A percentile compares a stretch with the other conserved stretches of the same genome.
These are phyloP conservation scores for Thamnophis elegans DNA, from an alignment of 2,797 vertebrate genomes.

Conservation along the genomic window DNA sequence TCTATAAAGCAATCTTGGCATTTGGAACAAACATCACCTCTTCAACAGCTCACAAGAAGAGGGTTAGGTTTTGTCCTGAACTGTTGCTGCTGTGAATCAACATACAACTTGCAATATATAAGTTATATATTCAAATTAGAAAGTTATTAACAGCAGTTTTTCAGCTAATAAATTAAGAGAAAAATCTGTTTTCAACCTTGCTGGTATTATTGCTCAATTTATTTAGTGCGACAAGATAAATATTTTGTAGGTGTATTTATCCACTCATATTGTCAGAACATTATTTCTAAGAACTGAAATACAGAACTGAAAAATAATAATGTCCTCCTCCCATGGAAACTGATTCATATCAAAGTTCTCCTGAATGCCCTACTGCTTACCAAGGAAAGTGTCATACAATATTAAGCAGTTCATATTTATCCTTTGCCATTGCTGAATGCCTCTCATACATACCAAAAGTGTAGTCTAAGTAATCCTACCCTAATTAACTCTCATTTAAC, in stretches of 20 bases:
- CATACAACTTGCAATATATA: too few relatives aligned
- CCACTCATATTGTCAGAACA: not conserved
- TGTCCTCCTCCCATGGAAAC: not conserved
- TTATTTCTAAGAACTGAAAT: not conserved
- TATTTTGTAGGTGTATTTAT: not conserved
- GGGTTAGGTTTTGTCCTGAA: not conserved
- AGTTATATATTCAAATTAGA: not conserved
- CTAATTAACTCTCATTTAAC: constrained; percentile 68
- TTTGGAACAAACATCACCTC: not conserved
- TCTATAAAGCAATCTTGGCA: not conserved
- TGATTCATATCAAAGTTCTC: constrained; percentile 31
- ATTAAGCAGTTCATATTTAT: constrained; percentile 61
- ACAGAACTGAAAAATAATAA: not conserved
- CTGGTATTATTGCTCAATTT: not conserved
- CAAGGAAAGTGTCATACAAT: constrained; percentile 25
- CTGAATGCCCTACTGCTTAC: constrained; percentile 1
- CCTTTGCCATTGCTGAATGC: constrained; percentile 60
- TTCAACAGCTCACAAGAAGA: not conserved
- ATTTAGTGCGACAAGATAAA: not conserved
- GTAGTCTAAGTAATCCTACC: constrained; percentile 70
- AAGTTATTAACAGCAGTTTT: not conserved
- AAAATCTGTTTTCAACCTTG: not conserved
- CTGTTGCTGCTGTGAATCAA: not conserved
- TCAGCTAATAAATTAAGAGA: not conserved
- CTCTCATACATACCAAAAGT: constrained; percentile 60